Evolutionary conservation across 2,797 vertebrate species (phyloP).

Genomic region (Acomys russatus): DNA sequence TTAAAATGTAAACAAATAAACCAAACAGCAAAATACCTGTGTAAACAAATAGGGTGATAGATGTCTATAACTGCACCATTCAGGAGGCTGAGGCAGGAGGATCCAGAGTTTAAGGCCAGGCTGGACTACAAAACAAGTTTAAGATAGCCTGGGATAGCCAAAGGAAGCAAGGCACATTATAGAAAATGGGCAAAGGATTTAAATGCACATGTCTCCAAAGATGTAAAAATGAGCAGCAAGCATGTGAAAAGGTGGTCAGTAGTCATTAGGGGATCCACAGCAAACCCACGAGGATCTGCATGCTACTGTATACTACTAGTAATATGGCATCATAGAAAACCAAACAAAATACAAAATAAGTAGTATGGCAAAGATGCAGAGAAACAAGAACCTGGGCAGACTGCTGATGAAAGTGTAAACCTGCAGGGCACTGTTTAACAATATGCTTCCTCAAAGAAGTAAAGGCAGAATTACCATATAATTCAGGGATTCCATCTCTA

Average conservation of each 20-base stretch:
- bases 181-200: constrained; percentile 11
- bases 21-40: not conserved
- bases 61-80: not conserved
- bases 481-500: constrained; percentile 4
- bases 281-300: not conserved
- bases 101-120: not conserved
- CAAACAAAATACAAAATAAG: not conserved
- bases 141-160: not conserved
- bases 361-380: not conserved
- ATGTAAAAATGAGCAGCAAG: not conserved
- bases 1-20: constrained; percentile 32
- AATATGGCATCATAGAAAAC: not conserved
- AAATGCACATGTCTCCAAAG: constrained; percentile 32
- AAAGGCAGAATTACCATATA: constrained; percentile 25
- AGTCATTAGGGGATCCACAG: constrained; percentile 14
- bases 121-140: not conserved
- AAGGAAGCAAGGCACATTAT: not conserved
- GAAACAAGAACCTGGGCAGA: not conserved
- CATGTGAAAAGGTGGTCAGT: not conserved
- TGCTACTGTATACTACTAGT: not conserved
- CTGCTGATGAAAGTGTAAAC: not conserved
- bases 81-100: not conserved
- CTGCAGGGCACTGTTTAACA: not conserved
- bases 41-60: not conserved
- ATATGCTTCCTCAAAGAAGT: constrained; percentile 5